These are phyloP conservation scores for Galagoides demidoff DNA, from an alignment of 2,797 vertebrate genomes.

Conservation along the genomic window DNA sequence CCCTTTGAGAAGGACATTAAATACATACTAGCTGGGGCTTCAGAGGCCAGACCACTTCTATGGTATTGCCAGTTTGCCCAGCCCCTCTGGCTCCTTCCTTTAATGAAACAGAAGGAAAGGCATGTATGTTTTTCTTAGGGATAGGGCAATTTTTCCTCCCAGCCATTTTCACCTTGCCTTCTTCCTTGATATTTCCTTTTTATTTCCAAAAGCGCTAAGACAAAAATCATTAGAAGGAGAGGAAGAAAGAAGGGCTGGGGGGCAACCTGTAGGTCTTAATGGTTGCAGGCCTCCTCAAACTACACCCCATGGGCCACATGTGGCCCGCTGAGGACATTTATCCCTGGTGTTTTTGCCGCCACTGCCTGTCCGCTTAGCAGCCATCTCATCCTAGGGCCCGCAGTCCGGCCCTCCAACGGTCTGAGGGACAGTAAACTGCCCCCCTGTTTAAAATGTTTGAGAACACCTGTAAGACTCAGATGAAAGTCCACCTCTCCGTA, in stretches of 20 bases:
- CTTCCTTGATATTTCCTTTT: slow-evolving; percentile 38
- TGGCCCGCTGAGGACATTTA: no score
- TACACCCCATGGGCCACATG: no score
- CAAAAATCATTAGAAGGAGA: background rate
- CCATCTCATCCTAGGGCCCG: no score
- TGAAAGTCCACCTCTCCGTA: background rate
- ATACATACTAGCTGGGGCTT: background rate
- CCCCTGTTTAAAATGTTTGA: no score
- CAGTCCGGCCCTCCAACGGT: no score
- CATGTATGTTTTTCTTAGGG: background rate
- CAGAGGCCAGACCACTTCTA: background rate
- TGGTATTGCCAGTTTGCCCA: no score
- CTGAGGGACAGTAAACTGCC: no score
- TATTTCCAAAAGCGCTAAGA: slow-evolving; percentile 18
- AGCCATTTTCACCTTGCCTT: background rate
- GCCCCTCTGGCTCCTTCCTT: background rate
- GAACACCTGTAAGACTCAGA: background rate
- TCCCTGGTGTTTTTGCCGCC: no score
- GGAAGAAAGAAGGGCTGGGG: background rate
- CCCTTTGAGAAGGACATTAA: background rate
- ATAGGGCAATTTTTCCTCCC: background rate
- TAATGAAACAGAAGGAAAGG: background rate
- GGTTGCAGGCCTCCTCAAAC: no score
- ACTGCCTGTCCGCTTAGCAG: no score
- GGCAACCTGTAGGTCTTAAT: background rate